Percentiles rank a stretch among this genome's conserved stretches.
Evolutionary conservation across 2,113 vertebrate species (phyloP).

Genomic region (Phocoena phocoena): DNA sequence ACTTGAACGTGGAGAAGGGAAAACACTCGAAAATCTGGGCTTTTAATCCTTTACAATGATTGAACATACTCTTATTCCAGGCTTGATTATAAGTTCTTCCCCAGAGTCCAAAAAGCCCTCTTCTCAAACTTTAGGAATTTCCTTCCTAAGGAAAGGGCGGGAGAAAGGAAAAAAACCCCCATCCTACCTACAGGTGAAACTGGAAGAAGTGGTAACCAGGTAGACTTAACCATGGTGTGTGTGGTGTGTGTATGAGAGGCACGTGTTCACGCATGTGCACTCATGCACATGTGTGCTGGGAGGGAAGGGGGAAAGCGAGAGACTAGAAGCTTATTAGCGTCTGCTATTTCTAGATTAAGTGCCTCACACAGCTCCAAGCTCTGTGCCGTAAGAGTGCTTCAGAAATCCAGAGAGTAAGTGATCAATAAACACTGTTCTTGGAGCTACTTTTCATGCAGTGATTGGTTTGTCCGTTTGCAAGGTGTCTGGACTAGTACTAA

Average conservation of each 20-base stretch:
- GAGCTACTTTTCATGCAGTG: neutral
- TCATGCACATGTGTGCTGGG: neutral
- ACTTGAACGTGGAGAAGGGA: neutral
- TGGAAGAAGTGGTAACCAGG: neutral
- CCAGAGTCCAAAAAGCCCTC: neutral
- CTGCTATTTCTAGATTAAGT: neutral
- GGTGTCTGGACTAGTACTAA: neutral
- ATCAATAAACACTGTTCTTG: neutral
- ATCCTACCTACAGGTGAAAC: neutral
- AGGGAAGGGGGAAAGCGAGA: neutral
- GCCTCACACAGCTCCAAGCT: neutral
- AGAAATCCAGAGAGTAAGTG: neutral
- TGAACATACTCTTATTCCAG: neutral
- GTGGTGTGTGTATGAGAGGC: neutral
- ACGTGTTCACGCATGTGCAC: neutral
- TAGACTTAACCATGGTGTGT: neutral
- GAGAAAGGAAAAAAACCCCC: too few species aligned
- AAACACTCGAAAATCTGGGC: neutral
- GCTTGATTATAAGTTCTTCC: neutral
- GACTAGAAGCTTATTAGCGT: neutral
- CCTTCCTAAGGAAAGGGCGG: neutral
- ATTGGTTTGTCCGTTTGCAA: neutral
- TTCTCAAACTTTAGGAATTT: neutral
- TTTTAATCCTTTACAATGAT: neutral
- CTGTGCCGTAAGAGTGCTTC: neutral